Conservation (phyloP, 2,797 vertebrate genomes). For the Notolabrus celidotus region DNA sequence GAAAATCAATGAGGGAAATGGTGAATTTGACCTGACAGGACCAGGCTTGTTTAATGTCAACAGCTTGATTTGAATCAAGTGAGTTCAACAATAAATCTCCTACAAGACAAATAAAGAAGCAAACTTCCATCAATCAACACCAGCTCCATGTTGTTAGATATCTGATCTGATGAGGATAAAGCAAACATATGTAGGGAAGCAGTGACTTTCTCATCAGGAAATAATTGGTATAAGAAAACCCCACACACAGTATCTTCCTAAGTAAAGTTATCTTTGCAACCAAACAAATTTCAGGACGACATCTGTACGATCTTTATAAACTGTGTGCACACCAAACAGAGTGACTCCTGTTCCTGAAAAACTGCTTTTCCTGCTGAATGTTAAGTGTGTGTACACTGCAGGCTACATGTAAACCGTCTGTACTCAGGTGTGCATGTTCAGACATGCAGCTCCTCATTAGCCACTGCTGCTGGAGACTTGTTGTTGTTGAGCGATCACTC, state of each 20-base stretch:
- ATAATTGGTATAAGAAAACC: not conserved
- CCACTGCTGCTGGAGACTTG: conserved; percentile 66
- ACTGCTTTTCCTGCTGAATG: conserved; percentile 43
- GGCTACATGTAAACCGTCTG: conserved; percentile 60
- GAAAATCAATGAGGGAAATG: conserved; percentile 21
- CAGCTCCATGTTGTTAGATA: not conserved
- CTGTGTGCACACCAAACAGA: conserved; percentile 19
- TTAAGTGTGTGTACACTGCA: conserved; percentile 53
- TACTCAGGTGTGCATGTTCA: conserved; percentile 77
- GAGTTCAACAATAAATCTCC: not conserved
- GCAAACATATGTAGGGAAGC: not conserved
- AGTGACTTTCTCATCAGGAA: not conserved
- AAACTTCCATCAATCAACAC: conserved; percentile 11
- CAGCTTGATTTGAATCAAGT: not conserved
- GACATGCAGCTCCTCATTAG: conserved; percentile 78
- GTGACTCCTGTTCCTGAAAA: conserved; percentile 14
- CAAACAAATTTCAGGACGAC: conserved; percentile 5
- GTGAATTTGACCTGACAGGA: conserved; percentile 29
- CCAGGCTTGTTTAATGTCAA: conserved; percentile 19
- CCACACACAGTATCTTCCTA: conserved; percentile 5
- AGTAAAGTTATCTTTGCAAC: not conserved
- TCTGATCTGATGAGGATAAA: not conserved
- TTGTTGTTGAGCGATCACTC: conserved; percentile 68
- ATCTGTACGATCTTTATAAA: not conserved
- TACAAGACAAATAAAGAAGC: conserved; percentile 9